Evolutionary conservation across 2,888 invertebrate species (phyloP), one percentile per base, ranked within the genome.

Genomic region (Pocota personata): DNA sequence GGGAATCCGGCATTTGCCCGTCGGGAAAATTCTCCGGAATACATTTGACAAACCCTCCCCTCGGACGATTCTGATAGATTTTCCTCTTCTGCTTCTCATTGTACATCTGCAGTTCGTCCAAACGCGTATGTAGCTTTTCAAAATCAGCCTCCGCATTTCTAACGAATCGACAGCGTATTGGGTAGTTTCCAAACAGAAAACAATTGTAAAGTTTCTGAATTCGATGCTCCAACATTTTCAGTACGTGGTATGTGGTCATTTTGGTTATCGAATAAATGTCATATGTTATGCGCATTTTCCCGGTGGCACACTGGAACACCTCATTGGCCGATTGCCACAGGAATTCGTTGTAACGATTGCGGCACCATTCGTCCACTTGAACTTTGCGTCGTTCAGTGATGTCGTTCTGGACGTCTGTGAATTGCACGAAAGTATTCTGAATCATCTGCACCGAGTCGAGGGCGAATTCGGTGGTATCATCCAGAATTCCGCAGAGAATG

Each of bases 171-270:
- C 91, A 92, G 40, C 90, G 88, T 21, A 90, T 88, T 66, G 88
- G 87, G 76, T 89, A 89, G 14, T 88, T 89, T 2, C 89, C 89
- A 46, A 90, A 90, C 2, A 89, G 58, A 16, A 92, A 89, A 46
- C 91, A 91, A 67, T 91, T 92, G 35, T 89, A 90, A 1, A 92
- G 75, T 46, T 90, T 87, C 67, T 91, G 90, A 60, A 92, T 89
- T 0, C 91, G 90, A 75, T 90, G 90, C 66, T 92, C 92, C 8
- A 91, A 84, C 86, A 91, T 90, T 19, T 88, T 88, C 87, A 92
- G 83, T 1, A 92, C 84, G 48, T 90, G 89, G 83, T 89, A 90
- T n/a, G 89, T 88, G n/a, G 88, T 89, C 7, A 90, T 69, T 82
- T 90, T 89, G 8, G 91, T 90, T 67, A 91, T 89, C 0, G 90